phyloP scores from a whole-genome alignment of 2,888 invertebrate species.

The Leptinotarsa tumamoca region DNA sequence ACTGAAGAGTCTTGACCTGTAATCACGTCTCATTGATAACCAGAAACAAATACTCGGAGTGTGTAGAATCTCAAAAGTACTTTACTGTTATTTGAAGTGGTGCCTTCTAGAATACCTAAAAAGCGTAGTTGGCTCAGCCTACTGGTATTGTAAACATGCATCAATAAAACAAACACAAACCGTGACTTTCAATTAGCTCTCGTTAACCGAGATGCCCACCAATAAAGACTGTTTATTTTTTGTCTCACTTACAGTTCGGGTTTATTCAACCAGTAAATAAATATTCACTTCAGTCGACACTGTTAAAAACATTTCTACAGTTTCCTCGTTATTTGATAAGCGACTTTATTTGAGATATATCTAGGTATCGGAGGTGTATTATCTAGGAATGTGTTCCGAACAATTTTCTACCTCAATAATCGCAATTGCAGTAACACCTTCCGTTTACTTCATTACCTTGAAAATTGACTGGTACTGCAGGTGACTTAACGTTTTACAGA shows the following conservation, averaged over 20 bases:
- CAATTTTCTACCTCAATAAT: not conserved
- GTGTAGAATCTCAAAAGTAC: not conserved
- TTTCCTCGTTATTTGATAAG: not conserved
- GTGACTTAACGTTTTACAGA: too few species aligned
- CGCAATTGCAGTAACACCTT: not conserved
- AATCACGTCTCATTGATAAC: not conserved
- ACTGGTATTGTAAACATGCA: slow-evolving; percentile 6
- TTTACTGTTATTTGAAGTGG: not conserved
- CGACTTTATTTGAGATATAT: too few species aligned
- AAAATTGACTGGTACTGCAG: not conserved
- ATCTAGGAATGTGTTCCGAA: not conserved
- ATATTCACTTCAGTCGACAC: not conserved
- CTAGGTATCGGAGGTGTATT: too few species aligned
- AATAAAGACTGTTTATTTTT: slow-evolving; percentile 7
- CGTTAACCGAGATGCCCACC: slow-evolving; percentile 12
- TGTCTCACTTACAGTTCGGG: not conserved
- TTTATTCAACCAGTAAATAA: not conserved
- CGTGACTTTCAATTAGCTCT: slow-evolving; percentile 19
- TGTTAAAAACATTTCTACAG: not conserved
- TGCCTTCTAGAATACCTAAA: not conserved
- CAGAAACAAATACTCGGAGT: not conserved
- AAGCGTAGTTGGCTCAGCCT: not conserved
- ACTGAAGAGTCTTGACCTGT: not conserved
- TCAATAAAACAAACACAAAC: slow-evolving; percentile 18
- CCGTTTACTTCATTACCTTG: not conserved